These are phyloP conservation scores for Sturmia bella DNA, from an alignment of 2,888 invertebrate species.

Conservation along the genomic window DNA sequence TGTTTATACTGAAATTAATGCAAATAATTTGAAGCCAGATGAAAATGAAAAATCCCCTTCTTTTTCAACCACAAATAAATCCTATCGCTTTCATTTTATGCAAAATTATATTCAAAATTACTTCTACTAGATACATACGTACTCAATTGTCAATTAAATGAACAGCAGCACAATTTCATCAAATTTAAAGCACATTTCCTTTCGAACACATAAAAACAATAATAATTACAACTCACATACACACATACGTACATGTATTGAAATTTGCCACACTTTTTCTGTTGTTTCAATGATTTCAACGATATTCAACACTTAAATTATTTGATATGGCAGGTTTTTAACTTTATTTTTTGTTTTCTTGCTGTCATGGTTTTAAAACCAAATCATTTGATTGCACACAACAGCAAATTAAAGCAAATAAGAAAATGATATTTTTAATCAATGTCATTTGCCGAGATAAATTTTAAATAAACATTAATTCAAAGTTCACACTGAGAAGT, in stretches of 20 bases:
- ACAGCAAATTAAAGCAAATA: background rate
- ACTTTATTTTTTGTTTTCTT: conserved; percentile 1
- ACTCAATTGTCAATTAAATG: conserved; percentile 4
- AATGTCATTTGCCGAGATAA: conserved; percentile 2
- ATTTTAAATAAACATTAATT: background rate
- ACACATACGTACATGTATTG: background rate
- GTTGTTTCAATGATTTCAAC: background rate
- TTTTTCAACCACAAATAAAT: background rate
- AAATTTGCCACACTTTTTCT: conserved; percentile 38
- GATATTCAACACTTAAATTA: background rate
- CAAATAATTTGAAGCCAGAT: conserved; percentile 17
- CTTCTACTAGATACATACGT: too few species aligned
- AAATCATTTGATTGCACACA: conserved; percentile 17
- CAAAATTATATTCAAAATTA: conserved; percentile 17
- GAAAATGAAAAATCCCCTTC: background rate
- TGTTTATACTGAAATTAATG: conserved; percentile 24
- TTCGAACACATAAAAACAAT: too few species aligned
- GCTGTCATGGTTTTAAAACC: conserved; percentile 2
- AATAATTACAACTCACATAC: too few species aligned
- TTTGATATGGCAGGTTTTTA: conserved; percentile 7
- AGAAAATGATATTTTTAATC: background rate
- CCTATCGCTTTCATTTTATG: conserved; percentile 20
- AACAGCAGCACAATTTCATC: background rate
- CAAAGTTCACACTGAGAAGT: background rate
- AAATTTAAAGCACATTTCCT: conserved; percentile 1